A percentile compares a stretch with the other conserved stretches of the same genome.
Evolutionary conservation across 2,797 vertebrate species (phyloP).

Genomic region (Carapus acus): DNA sequence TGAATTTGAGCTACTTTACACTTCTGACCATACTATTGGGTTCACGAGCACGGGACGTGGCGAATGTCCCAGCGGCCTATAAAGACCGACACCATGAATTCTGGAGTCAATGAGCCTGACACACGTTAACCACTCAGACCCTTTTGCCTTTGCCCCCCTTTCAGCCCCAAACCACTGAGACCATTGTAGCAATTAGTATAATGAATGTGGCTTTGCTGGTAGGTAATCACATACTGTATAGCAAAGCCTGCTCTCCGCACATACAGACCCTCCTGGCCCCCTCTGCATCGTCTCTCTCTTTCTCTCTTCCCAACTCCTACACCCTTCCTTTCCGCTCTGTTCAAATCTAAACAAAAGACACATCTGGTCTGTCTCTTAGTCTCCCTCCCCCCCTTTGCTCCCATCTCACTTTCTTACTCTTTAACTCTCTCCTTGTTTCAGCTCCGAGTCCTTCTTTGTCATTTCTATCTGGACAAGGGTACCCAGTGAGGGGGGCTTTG

Average conservation of each 20-base stretch:
- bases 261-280: slow-evolving; percentile 31
- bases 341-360: slow-evolving; percentile 81
- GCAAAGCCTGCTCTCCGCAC: slow-evolving; percentile 44
- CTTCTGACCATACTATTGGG: slow-evolving; percentile 32
- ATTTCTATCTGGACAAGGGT: slow-evolving; percentile 55
- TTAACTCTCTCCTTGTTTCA: slow-evolving; percentile 61
- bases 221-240: slow-evolving; percentile 70
- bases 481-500: slow-evolving; percentile 51
- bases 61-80: slow-evolving; percentile 48
- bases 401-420: slow-evolving; percentile 54
- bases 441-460: slow-evolving; percentile 49
- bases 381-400: slow-evolving; percentile 46
- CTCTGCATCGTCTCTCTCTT: slow-evolving; percentile 53
- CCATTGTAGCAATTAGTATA: slow-evolving; percentile 74
- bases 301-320: slow-evolving; percentile 66
- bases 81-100: slow-evolving; percentile 65
- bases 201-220: slow-evolving; percentile 73
- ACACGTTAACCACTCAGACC: slow-evolving; percentile 65
- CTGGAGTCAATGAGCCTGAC: slow-evolving; percentile 70
- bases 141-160: slow-evolving; percentile 47
- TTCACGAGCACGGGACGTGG: slow-evolving; percentile 37
- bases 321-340: slow-evolving; percentile 75
- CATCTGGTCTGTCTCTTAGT: slow-evolving; percentile 77
- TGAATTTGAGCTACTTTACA: too few relatives aligned
- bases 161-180: slow-evolving; percentile 60